Percentiles rank a stretch among this genome's conserved stretches.
These are phyloP conservation scores for Caenorhabditis tropicalis DNA, from an alignment of 1,140 invertebrate species.

Conservation along the genomic window DNA sequence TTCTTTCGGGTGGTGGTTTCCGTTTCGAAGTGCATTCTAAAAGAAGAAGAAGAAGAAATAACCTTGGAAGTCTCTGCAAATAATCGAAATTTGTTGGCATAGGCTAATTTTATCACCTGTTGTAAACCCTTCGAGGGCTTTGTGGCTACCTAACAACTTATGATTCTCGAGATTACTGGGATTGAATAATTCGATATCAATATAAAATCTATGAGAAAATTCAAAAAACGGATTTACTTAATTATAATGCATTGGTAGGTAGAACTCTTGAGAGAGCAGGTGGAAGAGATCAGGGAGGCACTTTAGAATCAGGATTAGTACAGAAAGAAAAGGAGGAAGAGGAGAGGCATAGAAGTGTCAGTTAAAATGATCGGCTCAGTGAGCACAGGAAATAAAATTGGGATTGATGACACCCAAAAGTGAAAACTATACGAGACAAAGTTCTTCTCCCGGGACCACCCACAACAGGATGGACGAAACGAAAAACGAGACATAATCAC, in stretches of 20 bases:
- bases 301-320: not conserved
- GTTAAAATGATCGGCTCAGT: constrained; percentile 13
- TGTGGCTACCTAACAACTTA: not conserved
- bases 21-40: not conserved
- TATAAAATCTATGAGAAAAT: no score
- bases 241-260: not conserved
- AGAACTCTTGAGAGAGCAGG: not conserved
- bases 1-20: not conserved
- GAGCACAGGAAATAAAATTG: not conserved
- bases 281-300: not conserved
- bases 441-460: not conserved
- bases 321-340: not conserved
- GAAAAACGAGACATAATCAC: constrained; percentile 38
- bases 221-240: not conserved
- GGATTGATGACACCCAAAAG: not conserved
- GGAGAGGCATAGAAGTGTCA: not conserved
- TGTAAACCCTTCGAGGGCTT: not conserved
- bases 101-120: constrained; percentile 40
- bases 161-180: no score
- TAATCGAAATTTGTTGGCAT: not conserved
- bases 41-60: not conserved
- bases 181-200: no score
- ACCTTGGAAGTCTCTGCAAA: constrained; percentile 15
- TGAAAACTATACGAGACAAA: constrained; percentile 21
- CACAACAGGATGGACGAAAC: not conserved